These are phyloP conservation scores for Todiramphus saurophagus DNA, from an alignment of 2,113 vertebrate genomes.

Conservation along the genomic window DNA sequence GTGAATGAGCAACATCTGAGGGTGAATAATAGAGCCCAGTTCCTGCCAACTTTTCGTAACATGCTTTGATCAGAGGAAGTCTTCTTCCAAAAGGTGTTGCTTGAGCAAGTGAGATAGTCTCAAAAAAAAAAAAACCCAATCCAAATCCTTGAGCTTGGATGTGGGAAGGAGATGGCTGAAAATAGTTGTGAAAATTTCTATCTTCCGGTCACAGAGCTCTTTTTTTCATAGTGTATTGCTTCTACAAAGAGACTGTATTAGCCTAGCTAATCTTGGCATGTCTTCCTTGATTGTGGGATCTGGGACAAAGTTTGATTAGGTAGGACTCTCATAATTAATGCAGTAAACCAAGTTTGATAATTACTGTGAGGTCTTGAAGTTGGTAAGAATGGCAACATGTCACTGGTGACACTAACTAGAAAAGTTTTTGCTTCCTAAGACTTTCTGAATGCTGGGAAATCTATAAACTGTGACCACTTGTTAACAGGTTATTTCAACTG, in stretches of 20 bases:
- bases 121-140: neutral
- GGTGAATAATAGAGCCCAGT: neutral
- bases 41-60: neutral
- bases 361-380: neutral
- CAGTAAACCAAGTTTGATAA: neutral
- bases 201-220: neutral
- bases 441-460: neutral
- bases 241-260: neutral
- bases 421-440: neutral
- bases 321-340: neutral
- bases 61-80: conserved; percentile 20
- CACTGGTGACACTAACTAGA: neutral
- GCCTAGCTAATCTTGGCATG: neutral
- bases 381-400: neutral
- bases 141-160: neutral
- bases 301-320: neutral
- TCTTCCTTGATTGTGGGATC: neutral
- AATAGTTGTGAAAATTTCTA: neutral
- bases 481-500: neutral
- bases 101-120: neutral
- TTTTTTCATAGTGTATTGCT: neutral
- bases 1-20: neutral
- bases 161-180: neutral
- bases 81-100: neutral
- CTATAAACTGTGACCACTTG: neutral